Conservation (phyloP, 2,888 invertebrate genomes). For the Scrobipalpa costella region DNA sequence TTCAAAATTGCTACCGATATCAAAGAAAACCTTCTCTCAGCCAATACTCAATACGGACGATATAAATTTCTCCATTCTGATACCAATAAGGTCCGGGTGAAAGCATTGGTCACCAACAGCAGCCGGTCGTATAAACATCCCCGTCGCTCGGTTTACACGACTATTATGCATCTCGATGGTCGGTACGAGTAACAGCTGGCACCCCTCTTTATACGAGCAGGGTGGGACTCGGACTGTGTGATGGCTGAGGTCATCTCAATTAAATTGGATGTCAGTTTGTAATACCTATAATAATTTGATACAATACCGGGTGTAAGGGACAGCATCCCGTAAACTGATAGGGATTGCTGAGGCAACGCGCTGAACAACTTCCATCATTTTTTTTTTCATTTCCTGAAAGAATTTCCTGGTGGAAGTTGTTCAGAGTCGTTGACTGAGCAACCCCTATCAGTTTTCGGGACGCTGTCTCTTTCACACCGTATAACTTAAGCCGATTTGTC, state of each 20-base stretch:
- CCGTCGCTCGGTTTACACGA: constrained; percentile 38
- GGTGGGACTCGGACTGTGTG: background rate
- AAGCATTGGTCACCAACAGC: constrained; percentile 5
- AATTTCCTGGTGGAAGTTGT: too few relatives aligned
- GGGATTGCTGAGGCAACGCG: too few relatives aligned
- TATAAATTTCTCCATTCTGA: background rate
- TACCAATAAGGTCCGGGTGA: constrained; percentile 2
- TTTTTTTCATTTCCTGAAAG: too few relatives aligned
- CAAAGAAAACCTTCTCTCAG: too few relatives aligned
- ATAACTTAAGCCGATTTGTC: too few relatives aligned
- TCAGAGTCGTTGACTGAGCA: too few relatives aligned
- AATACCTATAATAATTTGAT: background rate
- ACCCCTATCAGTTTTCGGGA: too few relatives aligned
- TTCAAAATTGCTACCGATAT: too few relatives aligned
- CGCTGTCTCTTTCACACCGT: too few relatives aligned
- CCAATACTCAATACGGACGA: background rate
- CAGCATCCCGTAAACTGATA: too few relatives aligned
- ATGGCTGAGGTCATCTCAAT: background rate
- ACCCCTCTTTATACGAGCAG: constrained; percentile 49
- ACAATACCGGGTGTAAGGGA: too few relatives aligned
- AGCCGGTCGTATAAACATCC: constrained; percentile 26
- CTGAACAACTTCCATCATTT: too few relatives aligned
- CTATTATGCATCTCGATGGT: constrained; percentile 34
- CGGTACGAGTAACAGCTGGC: constrained; percentile 46
- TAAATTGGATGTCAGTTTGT: background rate